Evolutionary conservation across 1,140 invertebrate genomes (phyloP).

Genomic region (Papilio polyxenes): DNA sequence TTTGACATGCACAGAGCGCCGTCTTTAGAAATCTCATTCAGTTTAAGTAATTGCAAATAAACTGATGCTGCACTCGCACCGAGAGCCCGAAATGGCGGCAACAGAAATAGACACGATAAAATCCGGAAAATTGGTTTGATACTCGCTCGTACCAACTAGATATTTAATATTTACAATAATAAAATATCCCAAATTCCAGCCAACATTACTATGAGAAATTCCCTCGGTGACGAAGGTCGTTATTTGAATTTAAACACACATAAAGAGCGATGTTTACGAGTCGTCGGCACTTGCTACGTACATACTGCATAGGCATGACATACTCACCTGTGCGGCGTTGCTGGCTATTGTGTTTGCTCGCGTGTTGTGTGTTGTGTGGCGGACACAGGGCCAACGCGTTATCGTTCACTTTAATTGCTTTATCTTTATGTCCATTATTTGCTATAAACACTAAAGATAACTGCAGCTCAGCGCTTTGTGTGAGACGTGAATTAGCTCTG

Average conservation of each 20-base stretch:
- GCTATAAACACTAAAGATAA: background rate
- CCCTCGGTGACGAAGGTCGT: background rate
- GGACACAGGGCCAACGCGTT: background rate
- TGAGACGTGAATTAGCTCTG: background rate
- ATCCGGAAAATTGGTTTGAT: no score
- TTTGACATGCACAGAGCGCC: no score
- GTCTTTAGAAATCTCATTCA: no score
- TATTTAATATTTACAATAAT: background rate
- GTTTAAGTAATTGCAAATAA: no score
- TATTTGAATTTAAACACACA: conserved; percentile 4
- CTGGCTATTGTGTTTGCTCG: background rate
- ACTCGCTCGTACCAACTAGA: background rate
- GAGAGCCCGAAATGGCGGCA: no score
- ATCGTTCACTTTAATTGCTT: conserved; percentile 1
- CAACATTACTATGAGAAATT: background rate
- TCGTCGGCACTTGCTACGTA: background rate
- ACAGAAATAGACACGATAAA: no score
- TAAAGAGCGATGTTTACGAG: background rate
- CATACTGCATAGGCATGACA: background rate
- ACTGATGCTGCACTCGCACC: no score
- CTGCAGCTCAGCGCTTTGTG: background rate
- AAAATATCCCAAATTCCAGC: background rate
- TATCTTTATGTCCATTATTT: background rate
- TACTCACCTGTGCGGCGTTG: background rate
- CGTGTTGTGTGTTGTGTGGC: background rate